Percentiles rank a stretch among this genome's conserved stretches.
Conservation (phyloP, 2,888 invertebrate genomes). For the Cataglyphis livida region DNA sequence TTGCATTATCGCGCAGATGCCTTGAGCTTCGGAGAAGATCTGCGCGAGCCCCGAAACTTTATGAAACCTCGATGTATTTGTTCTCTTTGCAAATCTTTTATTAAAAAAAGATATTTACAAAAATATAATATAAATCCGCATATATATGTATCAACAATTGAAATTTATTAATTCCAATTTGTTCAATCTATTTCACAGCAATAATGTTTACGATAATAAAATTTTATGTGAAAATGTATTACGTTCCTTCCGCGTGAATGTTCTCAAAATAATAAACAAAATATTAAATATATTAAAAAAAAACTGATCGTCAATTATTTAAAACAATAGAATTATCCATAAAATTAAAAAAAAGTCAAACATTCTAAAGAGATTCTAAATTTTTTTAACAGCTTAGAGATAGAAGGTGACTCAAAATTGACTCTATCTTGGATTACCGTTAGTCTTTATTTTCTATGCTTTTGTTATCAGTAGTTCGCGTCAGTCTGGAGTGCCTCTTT, state of each 20-base stretch:
- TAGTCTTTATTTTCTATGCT: no score
- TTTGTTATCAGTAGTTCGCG: constrained; percentile 21
- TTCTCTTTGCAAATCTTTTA: not conserved
- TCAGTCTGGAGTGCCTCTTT: constrained; percentile 67
- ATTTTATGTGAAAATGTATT: not conserved
- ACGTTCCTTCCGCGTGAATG: not conserved
- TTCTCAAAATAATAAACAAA: not conserved
- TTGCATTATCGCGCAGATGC: constrained; percentile 36
- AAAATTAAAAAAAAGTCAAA: no score
- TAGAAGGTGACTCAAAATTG: no score
- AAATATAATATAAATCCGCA: not conserved
- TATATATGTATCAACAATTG: not conserved
- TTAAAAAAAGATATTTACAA: not conserved
- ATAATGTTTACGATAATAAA: not conserved
- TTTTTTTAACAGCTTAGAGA: no score
- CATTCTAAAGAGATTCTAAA: no score
- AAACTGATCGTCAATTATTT: not conserved
- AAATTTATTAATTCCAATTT: no score
- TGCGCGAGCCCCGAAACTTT: not conserved
- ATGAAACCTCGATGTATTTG: not conserved
- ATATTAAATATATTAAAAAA: not conserved
- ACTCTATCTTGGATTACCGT: not conserved
- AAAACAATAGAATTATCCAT: no score
- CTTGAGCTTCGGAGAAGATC: not conserved
- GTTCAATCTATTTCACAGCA: no score